Conservation (phyloP, 2,888 invertebrate species). For the Chrysolina americana region DNA sequence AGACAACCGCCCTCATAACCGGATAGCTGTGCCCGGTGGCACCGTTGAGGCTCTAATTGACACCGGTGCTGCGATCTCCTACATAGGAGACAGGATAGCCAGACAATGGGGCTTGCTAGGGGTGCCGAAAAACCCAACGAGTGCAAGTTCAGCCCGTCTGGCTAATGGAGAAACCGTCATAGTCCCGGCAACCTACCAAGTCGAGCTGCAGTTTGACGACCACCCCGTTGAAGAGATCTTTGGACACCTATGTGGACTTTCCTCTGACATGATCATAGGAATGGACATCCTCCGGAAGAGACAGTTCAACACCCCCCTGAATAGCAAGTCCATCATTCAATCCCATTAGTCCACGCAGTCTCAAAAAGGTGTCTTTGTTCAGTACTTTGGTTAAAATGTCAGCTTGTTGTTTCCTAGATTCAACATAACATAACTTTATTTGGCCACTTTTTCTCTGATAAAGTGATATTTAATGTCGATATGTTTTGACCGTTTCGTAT, state of each 20-base stretch:
- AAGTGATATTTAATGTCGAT: too few relatives aligned
- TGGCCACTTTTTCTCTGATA: too few relatives aligned
- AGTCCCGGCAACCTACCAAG: background rate
- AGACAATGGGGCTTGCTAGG: background rate
- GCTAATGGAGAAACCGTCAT: background rate
- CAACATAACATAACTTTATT: too few relatives aligned
- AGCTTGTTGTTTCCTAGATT: too few relatives aligned
- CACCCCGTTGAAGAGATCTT: background rate
- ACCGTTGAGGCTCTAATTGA: background rate
- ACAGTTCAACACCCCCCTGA: too few relatives aligned
- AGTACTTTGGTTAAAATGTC: too few relatives aligned
- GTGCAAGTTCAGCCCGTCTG: background rate
- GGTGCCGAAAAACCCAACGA: background rate
- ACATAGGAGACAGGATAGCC: background rate
- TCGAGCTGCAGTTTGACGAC: background rate
- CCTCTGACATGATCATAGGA: background rate
- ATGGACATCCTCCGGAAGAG: background rate
- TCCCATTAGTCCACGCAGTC: too few relatives aligned
- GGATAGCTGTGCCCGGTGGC: background rate
- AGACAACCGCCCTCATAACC: background rate
- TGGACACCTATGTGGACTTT: background rate
- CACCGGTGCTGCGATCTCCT: background rate
- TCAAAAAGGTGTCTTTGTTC: too few relatives aligned
- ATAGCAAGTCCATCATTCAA: too few relatives aligned
- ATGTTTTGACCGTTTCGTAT: too few relatives aligned